Percentiles rank a stretch among this genome's conserved stretches.
These are phyloP conservation scores for Drymodes brunneopygia DNA, from an alignment of 2,113 vertebrate genomes.

Conservation along the genomic window DNA sequence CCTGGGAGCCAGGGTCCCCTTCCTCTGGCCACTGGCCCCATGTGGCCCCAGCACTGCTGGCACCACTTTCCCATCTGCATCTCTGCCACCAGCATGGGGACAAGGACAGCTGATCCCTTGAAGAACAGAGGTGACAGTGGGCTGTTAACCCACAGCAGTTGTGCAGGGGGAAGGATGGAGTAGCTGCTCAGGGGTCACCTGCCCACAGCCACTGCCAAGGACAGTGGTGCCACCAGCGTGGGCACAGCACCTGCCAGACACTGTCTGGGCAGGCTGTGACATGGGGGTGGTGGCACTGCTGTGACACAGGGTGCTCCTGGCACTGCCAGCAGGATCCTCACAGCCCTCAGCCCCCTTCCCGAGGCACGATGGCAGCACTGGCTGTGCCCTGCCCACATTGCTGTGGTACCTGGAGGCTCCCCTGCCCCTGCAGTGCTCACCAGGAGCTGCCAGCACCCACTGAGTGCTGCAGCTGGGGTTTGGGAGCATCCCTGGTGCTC, in stretches of 20 bases:
- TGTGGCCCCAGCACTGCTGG: background rate
- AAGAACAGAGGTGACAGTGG: background rate
- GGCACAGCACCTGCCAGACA: fast-evolving
- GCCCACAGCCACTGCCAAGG: fast-evolving
- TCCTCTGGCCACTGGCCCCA: background rate
- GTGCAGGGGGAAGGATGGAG: fast-evolving
- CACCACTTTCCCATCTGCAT: background rate
- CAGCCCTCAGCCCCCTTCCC: background rate
- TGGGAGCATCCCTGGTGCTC: background rate
- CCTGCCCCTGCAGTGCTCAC: fast-evolving
- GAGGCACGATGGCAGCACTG: fast-evolving
- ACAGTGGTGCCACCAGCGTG: fast-evolving
- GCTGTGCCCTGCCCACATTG: background rate
- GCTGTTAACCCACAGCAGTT: background rate
- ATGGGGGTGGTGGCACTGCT: fast-evolving
- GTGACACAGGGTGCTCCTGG: fast-evolving
- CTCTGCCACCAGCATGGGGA: background rate
- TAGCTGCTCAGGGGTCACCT: background rate
- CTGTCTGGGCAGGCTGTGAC: background rate
- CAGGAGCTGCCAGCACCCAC: fast-evolving
- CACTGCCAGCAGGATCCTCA: background rate
- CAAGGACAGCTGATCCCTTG: background rate
- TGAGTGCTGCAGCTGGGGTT: fast-evolving
- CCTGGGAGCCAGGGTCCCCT: background rate
- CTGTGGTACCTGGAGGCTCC: fast-evolving